These are phyloP conservation scores for Andrena bucephala DNA, from an alignment of 2,888 invertebrate genomes.

Conservation along the genomic window DNA sequence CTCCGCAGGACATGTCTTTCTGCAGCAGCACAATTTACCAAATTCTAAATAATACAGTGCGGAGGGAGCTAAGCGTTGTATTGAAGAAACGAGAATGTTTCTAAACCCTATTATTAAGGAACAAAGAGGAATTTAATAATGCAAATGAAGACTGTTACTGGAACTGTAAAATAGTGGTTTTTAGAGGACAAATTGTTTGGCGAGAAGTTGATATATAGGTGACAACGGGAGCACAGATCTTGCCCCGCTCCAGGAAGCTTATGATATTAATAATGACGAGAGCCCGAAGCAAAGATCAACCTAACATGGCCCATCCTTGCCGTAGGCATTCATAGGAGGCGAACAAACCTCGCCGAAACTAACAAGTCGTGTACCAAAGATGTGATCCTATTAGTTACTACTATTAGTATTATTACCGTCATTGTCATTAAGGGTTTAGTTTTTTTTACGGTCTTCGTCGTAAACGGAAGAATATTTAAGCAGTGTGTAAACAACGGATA, in stretches of 20 bases:
- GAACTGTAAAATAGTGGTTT: conserved; percentile 67
- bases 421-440: conserved; percentile 54
- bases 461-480: conserved; percentile 33
- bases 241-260: conserved; percentile 49
- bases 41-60: conserved; percentile 54
- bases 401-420: conserved; percentile 55
- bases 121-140: conserved; percentile 65
- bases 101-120: conserved; percentile 56
- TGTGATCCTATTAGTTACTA: conserved; percentile 71
- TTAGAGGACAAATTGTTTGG: conserved; percentile 62
- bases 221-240: conserved; percentile 54
- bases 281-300: conserved; percentile 43
- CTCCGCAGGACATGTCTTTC: conserved; percentile 39
- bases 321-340: conserved; percentile 56
- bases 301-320: conserved; percentile 65
- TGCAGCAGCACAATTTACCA: conserved; percentile 50
- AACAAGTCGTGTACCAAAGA: conserved; percentile 71
- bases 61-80: conserved; percentile 35
- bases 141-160: conserved; percentile 70
- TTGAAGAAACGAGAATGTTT: conserved; percentile 38
- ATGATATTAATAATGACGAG: conserved; percentile 53
- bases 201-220: conserved; percentile 47
- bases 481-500: conserved; percentile 35
- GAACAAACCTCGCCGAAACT: conserved; percentile 52
- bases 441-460: conserved; percentile 48